These are phyloP conservation scores for Dicentrarchus labrax DNA, from an alignment of 2,113 vertebrate species.

Conservation along the genomic window DNA sequence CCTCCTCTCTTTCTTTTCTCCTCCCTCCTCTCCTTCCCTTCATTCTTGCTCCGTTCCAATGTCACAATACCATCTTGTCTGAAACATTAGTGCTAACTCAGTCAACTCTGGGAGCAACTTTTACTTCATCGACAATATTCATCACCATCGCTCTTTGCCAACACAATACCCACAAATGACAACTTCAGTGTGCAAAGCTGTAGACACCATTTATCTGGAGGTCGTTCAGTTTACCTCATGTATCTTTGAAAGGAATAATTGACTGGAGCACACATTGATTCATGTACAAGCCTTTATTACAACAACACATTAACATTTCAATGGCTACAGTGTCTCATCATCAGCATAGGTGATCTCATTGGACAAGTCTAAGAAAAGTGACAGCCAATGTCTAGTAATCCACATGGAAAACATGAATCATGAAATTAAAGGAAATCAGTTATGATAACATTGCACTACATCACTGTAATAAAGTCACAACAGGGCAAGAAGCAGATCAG, in stretches of 20 bases:
- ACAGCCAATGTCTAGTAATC: not conserved
- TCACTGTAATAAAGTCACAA: not conserved
- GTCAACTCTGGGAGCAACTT: conserved; percentile 2
- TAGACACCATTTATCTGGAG: conserved; percentile 14
- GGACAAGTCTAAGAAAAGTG: not conserved
- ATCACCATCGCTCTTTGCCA: not conserved
- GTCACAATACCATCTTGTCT: conserved; percentile 2
- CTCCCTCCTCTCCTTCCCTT: not conserved
- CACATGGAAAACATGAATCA: not conserved
- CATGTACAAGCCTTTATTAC: conserved; percentile 34
- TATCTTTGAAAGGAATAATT: conserved; percentile 42
- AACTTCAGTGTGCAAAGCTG: not conserved
- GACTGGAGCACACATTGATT: conserved; percentile 33
- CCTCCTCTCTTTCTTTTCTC: not conserved
- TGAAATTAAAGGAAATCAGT: not conserved
- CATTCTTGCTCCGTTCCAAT: conserved; percentile 1
- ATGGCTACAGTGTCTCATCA: conserved; percentile 5
- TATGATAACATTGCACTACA: not conserved
- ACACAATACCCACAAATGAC: not conserved
- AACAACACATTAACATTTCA: conserved; percentile 48
- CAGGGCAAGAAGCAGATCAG: not conserved
- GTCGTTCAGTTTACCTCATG: conserved; percentile 9
- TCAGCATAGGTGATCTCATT: conserved; percentile 16
- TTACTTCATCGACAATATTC: not conserved
- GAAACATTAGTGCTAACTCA: conserved; percentile 3